phyloP scores from a whole-genome alignment of 2,797 vertebrate genomes.

The Orestias chungarensis region DNA sequence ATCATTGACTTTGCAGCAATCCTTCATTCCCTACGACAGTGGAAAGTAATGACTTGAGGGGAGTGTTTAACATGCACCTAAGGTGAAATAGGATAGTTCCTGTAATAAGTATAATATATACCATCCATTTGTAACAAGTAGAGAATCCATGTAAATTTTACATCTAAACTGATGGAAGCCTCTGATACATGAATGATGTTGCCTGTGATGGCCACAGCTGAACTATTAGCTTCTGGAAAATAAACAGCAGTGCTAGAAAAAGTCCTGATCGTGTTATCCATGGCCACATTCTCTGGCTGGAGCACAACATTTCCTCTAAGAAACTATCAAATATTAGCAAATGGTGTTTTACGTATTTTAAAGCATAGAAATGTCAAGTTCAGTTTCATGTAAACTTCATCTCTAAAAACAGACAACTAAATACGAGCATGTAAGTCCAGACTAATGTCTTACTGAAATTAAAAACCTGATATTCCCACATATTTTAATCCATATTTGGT shows the following conservation, averaged over 20 bases:
- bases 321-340: not conserved
- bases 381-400: not conserved
- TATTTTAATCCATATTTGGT: not conserved
- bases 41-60: not conserved
- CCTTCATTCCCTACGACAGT: no score
- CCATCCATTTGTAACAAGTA: not conserved
- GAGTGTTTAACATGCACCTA: not conserved
- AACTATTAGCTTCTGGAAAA: not conserved
- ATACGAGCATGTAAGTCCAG: no score
- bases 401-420: no score
- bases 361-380: not conserved
- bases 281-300: not conserved
- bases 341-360: not conserved
- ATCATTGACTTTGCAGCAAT: not conserved
- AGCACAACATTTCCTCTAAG: not conserved
- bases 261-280: not conserved
- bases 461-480: not conserved
- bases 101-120: not conserved
- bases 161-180: not conserved
- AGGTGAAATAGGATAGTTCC: not conserved
- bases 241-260: not conserved
- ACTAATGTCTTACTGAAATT: no score
- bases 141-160: not conserved
- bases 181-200: no score
- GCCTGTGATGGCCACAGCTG: no score